Evolutionary conservation across 2,113 vertebrate species (phyloP).

Genomic region (Athene cunicularia): DNA sequence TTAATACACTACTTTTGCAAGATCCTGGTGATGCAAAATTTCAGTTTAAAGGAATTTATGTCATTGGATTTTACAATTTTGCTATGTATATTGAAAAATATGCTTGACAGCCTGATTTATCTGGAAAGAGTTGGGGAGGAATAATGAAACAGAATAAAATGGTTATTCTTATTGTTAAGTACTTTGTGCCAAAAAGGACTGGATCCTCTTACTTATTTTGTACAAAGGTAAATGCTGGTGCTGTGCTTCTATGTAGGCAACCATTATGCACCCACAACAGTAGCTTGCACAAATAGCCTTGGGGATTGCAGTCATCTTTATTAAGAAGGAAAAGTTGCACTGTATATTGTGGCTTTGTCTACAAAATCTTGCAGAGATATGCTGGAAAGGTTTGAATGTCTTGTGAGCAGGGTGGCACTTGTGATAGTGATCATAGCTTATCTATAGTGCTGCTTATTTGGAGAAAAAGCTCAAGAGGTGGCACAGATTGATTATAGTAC

Average conservation of each 20-base stretch:
- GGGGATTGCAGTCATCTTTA: background rate
- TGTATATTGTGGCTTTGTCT: background rate
- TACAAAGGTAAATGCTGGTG: background rate
- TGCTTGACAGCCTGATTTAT: background rate
- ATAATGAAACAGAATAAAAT: background rate
- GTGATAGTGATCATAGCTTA: slow-evolving; percentile 1
- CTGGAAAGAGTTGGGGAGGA: background rate
- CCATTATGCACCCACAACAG: background rate
- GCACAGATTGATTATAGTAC: background rate
- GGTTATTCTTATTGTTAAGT: background rate
- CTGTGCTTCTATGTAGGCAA: background rate
- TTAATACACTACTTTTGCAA: background rate
- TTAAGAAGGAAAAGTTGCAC: background rate
- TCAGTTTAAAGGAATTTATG: background rate
- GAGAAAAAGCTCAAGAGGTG: background rate
- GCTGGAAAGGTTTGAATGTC: background rate
- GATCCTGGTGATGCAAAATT: background rate
- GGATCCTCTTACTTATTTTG: background rate
- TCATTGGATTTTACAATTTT: background rate
- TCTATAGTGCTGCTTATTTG: background rate
- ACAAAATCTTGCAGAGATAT: background rate
- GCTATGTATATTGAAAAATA: background rate
- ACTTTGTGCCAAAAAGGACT: background rate
- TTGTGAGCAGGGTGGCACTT: background rate
- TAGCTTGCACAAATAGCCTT: background rate